Conservation (phyloP, 2,797 vertebrate genomes). For the Caiman crocodilus region DNA sequence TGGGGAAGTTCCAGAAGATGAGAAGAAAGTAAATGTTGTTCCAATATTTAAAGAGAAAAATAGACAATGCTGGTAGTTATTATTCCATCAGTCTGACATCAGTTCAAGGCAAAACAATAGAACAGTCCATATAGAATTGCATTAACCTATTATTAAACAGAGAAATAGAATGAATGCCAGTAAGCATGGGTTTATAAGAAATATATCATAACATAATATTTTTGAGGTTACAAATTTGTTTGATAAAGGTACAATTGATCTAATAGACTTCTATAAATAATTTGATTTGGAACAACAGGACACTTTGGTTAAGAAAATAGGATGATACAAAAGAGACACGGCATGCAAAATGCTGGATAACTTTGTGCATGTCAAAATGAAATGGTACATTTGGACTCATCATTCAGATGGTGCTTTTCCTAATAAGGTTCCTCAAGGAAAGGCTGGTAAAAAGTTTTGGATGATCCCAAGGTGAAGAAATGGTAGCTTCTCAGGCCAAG, state of each 20-base stretch:
- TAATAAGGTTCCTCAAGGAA: too few relatives aligned
- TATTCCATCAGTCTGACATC: constrained; percentile 40
- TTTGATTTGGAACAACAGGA: constrained; percentile 29
- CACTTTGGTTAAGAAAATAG: constrained; percentile 9
- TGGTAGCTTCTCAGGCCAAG: too few relatives aligned
- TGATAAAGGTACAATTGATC: constrained; percentile 54
- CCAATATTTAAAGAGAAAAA: constrained; percentile 29
- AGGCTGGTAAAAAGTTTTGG: too few relatives aligned
- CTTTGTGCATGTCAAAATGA: too few relatives aligned
- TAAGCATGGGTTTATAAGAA: constrained; percentile 48
- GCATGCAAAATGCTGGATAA: background rate
- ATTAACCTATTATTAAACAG: constrained; percentile 65
- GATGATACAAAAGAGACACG: constrained; percentile 23
- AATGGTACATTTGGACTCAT: too few relatives aligned
- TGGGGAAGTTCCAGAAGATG: constrained; percentile 18
- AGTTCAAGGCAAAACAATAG: background rate
- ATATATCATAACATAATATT: constrained; percentile 58
- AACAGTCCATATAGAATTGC: constrained; percentile 32
- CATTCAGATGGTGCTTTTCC: too few relatives aligned
- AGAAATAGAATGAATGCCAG: constrained; percentile 66
- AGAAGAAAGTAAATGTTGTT: constrained; percentile 52
- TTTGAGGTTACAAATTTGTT: constrained; percentile 54
- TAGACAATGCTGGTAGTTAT: constrained; percentile 42
- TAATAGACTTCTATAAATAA: constrained; percentile 31
- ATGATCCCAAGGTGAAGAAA: too few relatives aligned